phyloP scores from a whole-genome alignment of 2,888 invertebrate species.

The Nasonia oneida region DNA sequence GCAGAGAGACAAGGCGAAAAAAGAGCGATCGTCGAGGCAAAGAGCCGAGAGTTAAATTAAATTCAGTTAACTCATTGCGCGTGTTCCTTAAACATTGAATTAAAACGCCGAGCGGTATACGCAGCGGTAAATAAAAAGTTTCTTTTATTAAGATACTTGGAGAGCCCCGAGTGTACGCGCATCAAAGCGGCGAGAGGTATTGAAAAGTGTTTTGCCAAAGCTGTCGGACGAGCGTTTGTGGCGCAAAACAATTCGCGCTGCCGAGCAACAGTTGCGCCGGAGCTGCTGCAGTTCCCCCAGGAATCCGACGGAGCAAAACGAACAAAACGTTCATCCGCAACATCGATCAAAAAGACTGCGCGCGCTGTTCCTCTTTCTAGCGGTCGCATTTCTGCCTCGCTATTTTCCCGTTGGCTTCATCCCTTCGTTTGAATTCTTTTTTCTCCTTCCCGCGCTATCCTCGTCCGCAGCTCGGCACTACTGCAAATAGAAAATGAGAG shows the following conservation, averaged over 20 bases:
- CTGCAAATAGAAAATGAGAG: no score
- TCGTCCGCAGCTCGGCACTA: no score
- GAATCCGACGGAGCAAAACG: constrained; percentile 28
- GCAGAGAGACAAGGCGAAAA: neutral
- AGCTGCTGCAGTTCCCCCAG: constrained; percentile 25
- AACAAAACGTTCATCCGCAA: constrained; percentile 23
- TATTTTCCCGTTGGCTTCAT: neutral
- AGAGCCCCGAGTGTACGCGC: neutral
- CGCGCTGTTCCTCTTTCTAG: neutral
- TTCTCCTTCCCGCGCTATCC: neutral
- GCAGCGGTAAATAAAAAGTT: neutral
- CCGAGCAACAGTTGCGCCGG: constrained; percentile 35
- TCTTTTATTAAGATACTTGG: constrained; percentile 13
- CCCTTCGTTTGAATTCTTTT: constrained; percentile 14
- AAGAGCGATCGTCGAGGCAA: neutral
- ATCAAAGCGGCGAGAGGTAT: constrained; percentile 1
- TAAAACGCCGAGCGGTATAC: neutral
- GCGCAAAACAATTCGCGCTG: constrained; percentile 31
- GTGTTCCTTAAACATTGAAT: neutral
- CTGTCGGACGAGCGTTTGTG: neutral
- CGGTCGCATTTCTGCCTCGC: neutral
- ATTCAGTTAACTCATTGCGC: neutral
- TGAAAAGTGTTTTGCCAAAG: constrained; percentile 30
- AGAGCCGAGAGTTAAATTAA: neutral
- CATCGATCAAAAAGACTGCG: constrained; percentile 40